Percentiles rank a stretch among this genome's conserved stretches.
Conservation (phyloP, 2,888 invertebrate species). For the Tenthredo scrophulariae region DNA sequence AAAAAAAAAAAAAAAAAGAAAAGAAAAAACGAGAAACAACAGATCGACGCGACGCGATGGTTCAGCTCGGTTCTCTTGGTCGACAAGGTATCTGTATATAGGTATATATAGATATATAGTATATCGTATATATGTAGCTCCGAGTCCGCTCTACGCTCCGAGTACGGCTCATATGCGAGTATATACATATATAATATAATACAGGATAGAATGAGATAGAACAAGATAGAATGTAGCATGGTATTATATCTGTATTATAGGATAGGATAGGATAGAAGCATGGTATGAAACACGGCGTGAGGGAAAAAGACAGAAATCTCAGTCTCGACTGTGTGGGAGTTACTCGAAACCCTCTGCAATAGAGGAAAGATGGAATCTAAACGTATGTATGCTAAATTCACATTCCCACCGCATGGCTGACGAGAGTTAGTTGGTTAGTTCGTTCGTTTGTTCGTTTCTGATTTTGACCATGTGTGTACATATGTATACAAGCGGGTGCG, state of each 20-base stretch:
- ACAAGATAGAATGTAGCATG: background rate
- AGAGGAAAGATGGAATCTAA: constrained; percentile 36
- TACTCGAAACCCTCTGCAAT: constrained; percentile 33
- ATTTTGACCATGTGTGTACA: background rate
- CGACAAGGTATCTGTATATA: background rate
- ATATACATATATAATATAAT: background rate
- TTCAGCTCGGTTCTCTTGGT: background rate
- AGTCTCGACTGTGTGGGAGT: constrained; percentile 44
- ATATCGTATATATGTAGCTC: background rate
- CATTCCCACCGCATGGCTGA: constrained; percentile 22
- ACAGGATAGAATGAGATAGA: background rate
- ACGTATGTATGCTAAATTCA: constrained; percentile 42
- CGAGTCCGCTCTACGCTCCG: background rate
- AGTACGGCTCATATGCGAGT: background rate
- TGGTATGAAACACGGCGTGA: constrained; percentile 65
- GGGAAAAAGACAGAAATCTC: constrained; percentile 44
- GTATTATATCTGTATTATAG: background rate
- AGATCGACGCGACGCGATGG: background rate
- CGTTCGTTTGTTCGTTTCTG: background rate
- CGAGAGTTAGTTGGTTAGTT: background rate
- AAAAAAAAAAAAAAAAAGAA: background rate
- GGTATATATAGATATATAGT: background rate
- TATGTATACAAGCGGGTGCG: background rate
- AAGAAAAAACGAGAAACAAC: background rate
- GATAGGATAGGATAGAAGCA: background rate